A percentile compares a stretch with the other conserved stretches of the same genome.
phyloP scores from a whole-genome alignment of 2,113 vertebrate species.

The Asarcornis scutulata region DNA sequence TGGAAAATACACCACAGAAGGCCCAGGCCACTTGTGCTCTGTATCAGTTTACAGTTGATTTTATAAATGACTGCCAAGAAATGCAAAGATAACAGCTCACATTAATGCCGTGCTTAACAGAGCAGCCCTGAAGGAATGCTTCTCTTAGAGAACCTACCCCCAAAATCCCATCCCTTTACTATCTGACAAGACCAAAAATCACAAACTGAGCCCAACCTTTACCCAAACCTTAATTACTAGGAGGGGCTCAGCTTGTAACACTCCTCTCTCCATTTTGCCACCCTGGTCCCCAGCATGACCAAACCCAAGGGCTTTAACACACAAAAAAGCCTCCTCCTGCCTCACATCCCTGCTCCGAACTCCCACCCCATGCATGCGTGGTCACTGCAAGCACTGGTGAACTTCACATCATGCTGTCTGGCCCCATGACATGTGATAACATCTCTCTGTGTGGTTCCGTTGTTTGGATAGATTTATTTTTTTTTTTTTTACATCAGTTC shows the following conservation, averaged over 20 bases:
- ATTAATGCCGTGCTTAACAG: neutral
- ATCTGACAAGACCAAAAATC: neutral
- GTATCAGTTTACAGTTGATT: neutral
- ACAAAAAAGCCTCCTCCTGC: neutral
- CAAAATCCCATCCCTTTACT: neutral
- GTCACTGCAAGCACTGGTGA: neutral
- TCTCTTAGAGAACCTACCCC: neutral
- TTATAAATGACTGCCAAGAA: conserved; percentile 1
- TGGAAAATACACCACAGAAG: neutral
- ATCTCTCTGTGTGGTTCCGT: neutral
- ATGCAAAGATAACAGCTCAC: conserved; percentile 1
- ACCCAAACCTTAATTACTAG: neutral
- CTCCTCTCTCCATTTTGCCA: neutral
- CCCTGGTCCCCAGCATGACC: rapidly evolving
- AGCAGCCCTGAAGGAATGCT: neutral
- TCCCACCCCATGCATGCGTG: rapidly evolving
- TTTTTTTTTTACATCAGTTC: neutral
- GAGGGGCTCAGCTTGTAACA: neutral
- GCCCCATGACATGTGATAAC: neutral
- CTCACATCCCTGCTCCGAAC: neutral
- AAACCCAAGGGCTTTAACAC: neutral
- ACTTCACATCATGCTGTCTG: neutral
- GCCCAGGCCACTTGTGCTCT: neutral
- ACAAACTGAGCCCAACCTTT: neutral
- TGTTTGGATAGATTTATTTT: neutral